phyloP scores from a whole-genome alignment of 2,797 vertebrate species.

The Thalassophryne amazonica region DNA sequence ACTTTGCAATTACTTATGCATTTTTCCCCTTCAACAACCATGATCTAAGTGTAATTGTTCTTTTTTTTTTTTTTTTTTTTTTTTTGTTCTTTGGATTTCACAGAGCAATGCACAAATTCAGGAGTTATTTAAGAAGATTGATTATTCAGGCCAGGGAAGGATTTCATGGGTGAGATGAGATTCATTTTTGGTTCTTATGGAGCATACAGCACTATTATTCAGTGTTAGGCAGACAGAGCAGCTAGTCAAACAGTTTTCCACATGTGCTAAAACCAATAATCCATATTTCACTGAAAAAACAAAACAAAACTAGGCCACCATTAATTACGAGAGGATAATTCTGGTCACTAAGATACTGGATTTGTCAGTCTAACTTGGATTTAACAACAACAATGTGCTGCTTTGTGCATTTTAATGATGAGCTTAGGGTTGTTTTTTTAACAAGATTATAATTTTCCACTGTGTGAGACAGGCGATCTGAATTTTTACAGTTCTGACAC shows the following conservation, averaged over 20 bases:
- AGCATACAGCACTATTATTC: slow-evolving; percentile 18
- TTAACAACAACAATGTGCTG: not conserved
- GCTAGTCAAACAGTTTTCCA: slow-evolving; percentile 1
- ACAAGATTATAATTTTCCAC: not conserved
- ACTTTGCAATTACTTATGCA: slow-evolving; percentile 5
- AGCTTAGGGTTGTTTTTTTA: not conserved
- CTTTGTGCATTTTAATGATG: not conserved
- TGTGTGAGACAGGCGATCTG: not conserved
- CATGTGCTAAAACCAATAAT: slow-evolving; percentile 5
- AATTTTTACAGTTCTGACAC: not conserved
- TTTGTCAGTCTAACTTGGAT: not conserved
- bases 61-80: slow-evolving; percentile 25
- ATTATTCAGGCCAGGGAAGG: slow-evolving; percentile 70
- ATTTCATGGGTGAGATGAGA: slow-evolving; percentile 78
- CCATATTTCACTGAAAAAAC: no score
- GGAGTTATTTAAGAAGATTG: slow-evolving; percentile 81
- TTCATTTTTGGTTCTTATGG: slow-evolving; percentile 27
- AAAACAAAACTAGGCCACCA: not conserved
- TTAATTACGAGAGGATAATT: slow-evolving; percentile 5
- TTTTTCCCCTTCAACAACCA: not conserved
- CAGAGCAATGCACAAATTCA: slow-evolving; percentile 77
- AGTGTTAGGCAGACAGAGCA: not conserved
- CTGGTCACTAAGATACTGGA: slow-evolving; percentile 1
- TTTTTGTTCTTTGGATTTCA: slow-evolving; percentile 49
- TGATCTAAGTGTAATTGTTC: not conserved